Evolutionary conservation across 2,113 vertebrate genomes (phyloP), one percentile per base, ranked within the genome.

Genomic region (Osmerus mordax): DNA sequence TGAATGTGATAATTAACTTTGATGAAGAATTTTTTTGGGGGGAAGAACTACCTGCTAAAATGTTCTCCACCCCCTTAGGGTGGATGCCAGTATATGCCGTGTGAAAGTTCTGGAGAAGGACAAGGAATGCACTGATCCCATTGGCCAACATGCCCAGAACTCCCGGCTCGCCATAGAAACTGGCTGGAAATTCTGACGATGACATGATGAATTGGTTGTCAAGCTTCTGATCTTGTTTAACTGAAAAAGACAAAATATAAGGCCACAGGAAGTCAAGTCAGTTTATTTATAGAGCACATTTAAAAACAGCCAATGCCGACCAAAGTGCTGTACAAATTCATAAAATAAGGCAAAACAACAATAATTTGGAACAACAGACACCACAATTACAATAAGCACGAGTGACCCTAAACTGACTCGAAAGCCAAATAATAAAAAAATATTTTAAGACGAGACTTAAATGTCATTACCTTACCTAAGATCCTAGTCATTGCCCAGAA

Each of bases 141-240:
- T 96, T 96, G 1, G 94, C 89, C 0, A 96, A 79, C 77, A 96
- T 91, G 15, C 95, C 95, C 72, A 96, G 85, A 64, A 94, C 94
- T 0, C 92, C 94, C 0, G 95, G 95, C 63, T 96, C 95, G 0
- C 94, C 93, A 83, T 96, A 97, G 74, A 96, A 95, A 79, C 94
- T 93, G 2, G 95, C 94, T 0, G 95, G 92, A n/a, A 97, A 96
- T 0, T 77, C 83, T 2, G 75, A 0, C 53, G 84, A 81, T n/a
- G 77, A 85, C 94, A 95, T 95, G 41, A 28, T 28, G 25, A 28
- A 28, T 70, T 58, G 51, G 18, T 67, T 62, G 16, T 69, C 3
- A 61, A 58, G 18, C 18, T 79, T 23, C 0, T 61, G 14, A 65
- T 70, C n/a, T 18, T 19, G 7, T 36, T 25, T 19, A 18, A 18